A percentile compares a stretch with the other conserved stretches of the same genome.
Evolutionary conservation across 2,113 vertebrate species (phyloP).

Genomic region (Ia io): DNA sequence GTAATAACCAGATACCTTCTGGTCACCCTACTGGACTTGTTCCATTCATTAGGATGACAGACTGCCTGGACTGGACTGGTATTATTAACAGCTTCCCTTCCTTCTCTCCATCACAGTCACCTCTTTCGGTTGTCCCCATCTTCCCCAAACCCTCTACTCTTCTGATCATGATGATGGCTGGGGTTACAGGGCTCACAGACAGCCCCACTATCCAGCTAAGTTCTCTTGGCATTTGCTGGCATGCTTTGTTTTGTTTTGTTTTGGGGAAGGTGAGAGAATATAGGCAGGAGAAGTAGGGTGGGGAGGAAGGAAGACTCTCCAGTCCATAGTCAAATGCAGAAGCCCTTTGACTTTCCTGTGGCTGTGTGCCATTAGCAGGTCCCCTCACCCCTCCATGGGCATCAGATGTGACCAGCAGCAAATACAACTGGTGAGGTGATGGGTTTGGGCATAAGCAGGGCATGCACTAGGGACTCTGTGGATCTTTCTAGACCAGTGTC

Average conservation of each 20-base stretch:
- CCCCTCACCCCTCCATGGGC: not conserved
- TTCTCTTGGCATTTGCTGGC: not conserved
- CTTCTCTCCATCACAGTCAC: conserved; percentile 9
- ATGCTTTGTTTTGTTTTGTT: not conserved
- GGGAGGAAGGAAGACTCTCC: not conserved
- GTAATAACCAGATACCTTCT: conserved; percentile 78
- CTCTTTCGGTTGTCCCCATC: not conserved
- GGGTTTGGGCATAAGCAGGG: not conserved
- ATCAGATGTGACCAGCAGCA: not conserved
- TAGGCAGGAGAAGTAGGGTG: not conserved
- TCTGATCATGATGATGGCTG: not conserved
- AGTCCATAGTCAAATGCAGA: not conserved
- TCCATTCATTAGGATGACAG: conserved; percentile 69
- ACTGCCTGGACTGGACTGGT: conserved; percentile 42
- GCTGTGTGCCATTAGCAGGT: not conserved
- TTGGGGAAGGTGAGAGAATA: not conserved
- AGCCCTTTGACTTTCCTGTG: not conserved
- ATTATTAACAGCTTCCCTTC: conserved; percentile 49
- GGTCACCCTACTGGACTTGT: conserved; percentile 71
- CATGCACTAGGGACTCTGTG: not conserved
- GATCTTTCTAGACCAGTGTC: not conserved
- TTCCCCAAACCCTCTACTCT: not conserved
- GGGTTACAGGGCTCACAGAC: not conserved
- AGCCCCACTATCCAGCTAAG: not conserved
- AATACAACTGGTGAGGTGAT: not conserved